Conservation (phyloP, 2,113 vertebrate genomes). For the Phocoena phocoena region DNA sequence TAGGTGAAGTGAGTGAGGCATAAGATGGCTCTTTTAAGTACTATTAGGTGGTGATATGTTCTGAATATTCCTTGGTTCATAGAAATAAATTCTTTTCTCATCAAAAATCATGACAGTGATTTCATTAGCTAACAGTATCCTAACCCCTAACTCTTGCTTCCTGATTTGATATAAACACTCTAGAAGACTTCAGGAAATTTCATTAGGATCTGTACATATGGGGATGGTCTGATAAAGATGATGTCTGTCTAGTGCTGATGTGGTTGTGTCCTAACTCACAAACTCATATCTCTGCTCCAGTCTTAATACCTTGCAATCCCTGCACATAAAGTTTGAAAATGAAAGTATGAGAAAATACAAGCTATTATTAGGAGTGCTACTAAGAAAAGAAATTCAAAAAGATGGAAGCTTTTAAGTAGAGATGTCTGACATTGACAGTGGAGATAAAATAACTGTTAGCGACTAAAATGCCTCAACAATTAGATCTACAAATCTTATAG, state of each 20-base stretch:
- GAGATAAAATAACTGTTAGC: neutral
- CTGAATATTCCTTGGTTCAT: neutral
- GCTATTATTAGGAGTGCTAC: neutral
- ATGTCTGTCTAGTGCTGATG: neutral
- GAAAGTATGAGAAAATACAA: neutral
- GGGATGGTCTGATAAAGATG: neutral
- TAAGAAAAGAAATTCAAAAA: neutral
- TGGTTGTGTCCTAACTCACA: neutral
- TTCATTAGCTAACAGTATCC: neutral
- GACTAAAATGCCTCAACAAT: neutral
- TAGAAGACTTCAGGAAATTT: neutral
- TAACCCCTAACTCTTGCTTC: neutral
- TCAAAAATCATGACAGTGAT: neutral
- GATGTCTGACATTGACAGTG: neutral
- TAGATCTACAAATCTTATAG: neutral
- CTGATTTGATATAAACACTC: neutral
- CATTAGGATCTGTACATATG: neutral
- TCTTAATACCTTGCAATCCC: neutral
- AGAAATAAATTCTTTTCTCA: neutral
- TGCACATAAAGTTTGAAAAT: neutral
- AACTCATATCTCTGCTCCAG: neutral
- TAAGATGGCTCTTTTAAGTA: neutral
- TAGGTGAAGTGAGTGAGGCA: neutral
- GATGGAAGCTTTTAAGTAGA: neutral
- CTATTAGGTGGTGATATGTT: neutral